These are phyloP conservation scores for Petrocephalus microphthalmus DNA, from an alignment of 2,113 vertebrate species.

Conservation along the genomic window DNA sequence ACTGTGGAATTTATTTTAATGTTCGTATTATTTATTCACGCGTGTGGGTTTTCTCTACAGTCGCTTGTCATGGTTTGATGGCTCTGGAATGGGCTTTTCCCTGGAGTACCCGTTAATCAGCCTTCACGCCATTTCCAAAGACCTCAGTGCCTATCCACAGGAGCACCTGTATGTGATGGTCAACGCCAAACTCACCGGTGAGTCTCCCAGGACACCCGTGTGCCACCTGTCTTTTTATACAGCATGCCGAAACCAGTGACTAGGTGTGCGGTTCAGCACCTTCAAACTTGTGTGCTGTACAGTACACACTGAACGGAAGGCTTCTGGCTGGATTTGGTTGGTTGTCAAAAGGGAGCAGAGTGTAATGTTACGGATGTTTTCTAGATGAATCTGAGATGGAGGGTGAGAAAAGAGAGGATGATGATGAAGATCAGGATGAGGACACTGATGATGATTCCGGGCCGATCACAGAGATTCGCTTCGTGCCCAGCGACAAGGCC, in stretches of 20 bases:
- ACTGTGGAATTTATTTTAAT: background rate
- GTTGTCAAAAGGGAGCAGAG: background rate
- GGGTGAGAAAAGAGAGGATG: slow-evolving; percentile 59
- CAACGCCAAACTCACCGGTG: slow-evolving; percentile 79
- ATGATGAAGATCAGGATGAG: slow-evolving; percentile 53
- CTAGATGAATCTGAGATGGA: slow-evolving; percentile 71
- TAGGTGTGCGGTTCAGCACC: background rate
- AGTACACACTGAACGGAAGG: background rate
- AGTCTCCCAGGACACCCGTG: slow-evolving; percentile 23
- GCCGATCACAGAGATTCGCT: slow-evolving; percentile 84
- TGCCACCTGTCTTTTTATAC: background rate
- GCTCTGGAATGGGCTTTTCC: slow-evolving; percentile 80
- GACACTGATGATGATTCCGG: slow-evolving; percentile 65
- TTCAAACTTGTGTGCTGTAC: background rate
- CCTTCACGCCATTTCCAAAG: slow-evolving; percentile 87
- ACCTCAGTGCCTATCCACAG: slow-evolving; percentile 72
- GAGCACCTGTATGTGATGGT: slow-evolving; percentile 97
- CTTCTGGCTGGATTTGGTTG: background rate
- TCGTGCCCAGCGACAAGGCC: slow-evolving; percentile 81
- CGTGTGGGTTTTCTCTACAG: slow-evolving; percentile 46
- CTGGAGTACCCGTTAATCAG: slow-evolving; percentile 92
- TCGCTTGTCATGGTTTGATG: slow-evolving; percentile 83
- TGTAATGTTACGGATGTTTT: slow-evolving; percentile 36
- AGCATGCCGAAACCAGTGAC: background rate
- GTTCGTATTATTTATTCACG: background rate